Evolutionary conservation across 2,797 vertebrate species (phyloP).

Genomic region (Urocyon cinereoargenteus): DNA sequence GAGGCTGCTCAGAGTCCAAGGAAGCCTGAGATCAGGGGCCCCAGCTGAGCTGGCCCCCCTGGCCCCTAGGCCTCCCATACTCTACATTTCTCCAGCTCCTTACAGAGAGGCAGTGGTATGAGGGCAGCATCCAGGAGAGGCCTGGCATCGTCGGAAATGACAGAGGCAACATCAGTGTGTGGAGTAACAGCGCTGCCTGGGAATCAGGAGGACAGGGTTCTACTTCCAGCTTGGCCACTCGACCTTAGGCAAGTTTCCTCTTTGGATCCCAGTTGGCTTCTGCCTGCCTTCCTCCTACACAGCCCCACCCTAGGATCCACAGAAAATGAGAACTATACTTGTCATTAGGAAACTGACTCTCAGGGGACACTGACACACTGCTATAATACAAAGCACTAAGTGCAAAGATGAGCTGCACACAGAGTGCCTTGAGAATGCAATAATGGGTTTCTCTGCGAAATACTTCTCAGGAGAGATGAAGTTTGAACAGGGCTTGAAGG

Average conservation of each 20-base stretch:
- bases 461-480: neutral
- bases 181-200: neutral
- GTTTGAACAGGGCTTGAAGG: neutral
- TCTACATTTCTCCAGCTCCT: neutral
- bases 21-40: conserved; percentile 23
- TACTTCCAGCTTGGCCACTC: neutral
- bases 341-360: neutral
- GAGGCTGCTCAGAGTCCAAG: neutral
- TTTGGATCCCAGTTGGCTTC: neutral
- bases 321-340: neutral
- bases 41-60: neutral
- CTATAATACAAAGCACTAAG: neutral
- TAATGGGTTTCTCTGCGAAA: neutral
- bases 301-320: conserved; percentile 1
- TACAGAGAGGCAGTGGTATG: neutral
- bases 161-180: neutral
- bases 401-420: neutral
- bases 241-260: conserved; percentile 61
- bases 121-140: neutral
- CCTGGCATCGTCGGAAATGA: neutral
- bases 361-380: neutral
- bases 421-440: neutral
- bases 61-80: neutral
- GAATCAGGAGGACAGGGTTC: conserved; percentile 18
- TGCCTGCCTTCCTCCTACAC: conserved; percentile 7